A percentile compares a stretch with the other conserved stretches of the same genome.
Conservation (phyloP, 2,888 invertebrate genomes). For the Acronicta aceris region DNA sequence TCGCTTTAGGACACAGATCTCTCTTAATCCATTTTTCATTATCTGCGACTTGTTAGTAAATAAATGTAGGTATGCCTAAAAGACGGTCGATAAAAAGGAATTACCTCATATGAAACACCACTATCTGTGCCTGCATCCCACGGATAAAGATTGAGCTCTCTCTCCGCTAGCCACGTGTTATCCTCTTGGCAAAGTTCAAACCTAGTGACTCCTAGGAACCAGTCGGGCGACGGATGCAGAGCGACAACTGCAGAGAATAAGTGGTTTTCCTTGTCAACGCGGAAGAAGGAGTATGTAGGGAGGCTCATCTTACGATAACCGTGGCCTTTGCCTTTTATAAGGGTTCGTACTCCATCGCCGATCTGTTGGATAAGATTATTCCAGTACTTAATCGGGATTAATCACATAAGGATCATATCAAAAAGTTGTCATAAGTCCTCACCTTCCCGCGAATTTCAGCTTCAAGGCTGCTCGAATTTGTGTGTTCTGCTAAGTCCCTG, state of each 20-base stretch:
- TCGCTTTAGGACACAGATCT: no score
- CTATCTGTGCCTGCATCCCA: constrained; percentile 99
- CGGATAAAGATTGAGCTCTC: constrained; percentile 96
- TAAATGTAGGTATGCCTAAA: no score
- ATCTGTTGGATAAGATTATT: constrained; percentile 61
- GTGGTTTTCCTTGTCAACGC: constrained; percentile 77
- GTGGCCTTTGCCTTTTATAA: constrained; percentile 84
- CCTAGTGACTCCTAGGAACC: constrained; percentile 97
- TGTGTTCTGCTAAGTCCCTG: constrained; percentile 77
- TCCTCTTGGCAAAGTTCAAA: constrained; percentile 96
- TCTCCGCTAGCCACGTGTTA: constrained; percentile 96
- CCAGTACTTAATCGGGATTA: not conserved
- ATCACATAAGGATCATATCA: not conserved
- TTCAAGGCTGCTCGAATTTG: constrained; percentile 78
- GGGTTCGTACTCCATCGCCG: constrained; percentile 78
- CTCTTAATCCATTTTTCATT: no score
- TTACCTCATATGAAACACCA: constrained; percentile 96
- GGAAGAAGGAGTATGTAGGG: constrained; percentile 79
- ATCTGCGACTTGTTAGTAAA: no score
- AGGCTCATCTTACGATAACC: constrained; percentile 78
- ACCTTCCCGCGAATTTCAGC: constrained; percentile 80
- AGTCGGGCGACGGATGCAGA: constrained; percentile 94
- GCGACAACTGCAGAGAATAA: constrained; percentile 75
- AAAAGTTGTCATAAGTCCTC: constrained; percentile 6
- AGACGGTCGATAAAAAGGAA: not conserved